These are phyloP conservation scores for Trematomus bernacchii DNA, from an alignment of 2,797 vertebrate species.

Conservation along the genomic window DNA sequence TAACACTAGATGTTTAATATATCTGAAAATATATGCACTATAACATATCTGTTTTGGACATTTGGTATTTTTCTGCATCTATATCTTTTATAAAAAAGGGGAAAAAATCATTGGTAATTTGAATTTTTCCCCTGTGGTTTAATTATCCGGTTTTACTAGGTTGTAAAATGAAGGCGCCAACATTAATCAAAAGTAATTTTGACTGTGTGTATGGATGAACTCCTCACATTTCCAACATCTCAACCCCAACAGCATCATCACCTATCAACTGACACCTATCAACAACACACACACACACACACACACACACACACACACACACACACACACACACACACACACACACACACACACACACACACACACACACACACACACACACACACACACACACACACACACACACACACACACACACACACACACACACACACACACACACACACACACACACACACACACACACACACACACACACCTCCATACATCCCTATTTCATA, in stretches of 20 bases:
- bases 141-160: slow-evolving; percentile 20
- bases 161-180: slow-evolving; percentile 39
- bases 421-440: background rate
- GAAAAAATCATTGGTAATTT: too few relatives aligned
- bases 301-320: background rate
- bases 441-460: background rate
- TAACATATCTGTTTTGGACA: background rate
- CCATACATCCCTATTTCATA: slow-evolving; percentile 64
- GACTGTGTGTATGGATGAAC: slow-evolving; percentile 38
- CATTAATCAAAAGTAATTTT: slow-evolving; percentile 22
- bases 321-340: background rate
- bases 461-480: slow-evolving; percentile 1
- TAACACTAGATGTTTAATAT: background rate
- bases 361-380: background rate
- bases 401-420: background rate
- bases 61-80: background rate
- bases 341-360: background rate
- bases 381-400: slow-evolving; percentile 2
- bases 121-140: background rate
- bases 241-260: slow-evolving; percentile 39
- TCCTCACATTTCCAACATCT: slow-evolving; percentile 1
- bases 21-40: background rate
- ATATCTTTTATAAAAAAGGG: background rate
- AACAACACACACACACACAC: background rate
- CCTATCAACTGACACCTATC: background rate